Conservation (phyloP, 2,888 invertebrate species). For the Bombylius discolor region DNA sequence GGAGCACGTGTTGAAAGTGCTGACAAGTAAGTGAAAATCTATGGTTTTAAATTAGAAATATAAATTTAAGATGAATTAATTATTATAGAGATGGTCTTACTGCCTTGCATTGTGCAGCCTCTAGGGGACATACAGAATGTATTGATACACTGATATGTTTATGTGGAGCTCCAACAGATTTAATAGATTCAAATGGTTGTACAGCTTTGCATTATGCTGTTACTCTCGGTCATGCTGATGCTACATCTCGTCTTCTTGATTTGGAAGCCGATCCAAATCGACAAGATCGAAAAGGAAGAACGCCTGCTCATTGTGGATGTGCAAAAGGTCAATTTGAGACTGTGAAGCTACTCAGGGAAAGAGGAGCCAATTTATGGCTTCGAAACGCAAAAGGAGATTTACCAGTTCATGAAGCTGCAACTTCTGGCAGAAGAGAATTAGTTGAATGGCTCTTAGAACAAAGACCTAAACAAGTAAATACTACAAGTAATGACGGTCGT, state of each 20-base stretch:
- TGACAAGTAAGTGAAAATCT: conserved; percentile 48
- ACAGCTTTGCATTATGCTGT: conserved; percentile 95
- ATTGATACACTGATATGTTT: conserved; percentile 76
- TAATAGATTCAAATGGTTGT: conserved; percentile 86
- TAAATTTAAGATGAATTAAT: not conserved
- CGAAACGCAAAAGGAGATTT: conserved; percentile 88
- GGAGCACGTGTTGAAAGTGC: conserved; percentile 70
- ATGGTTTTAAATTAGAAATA: not conserved
- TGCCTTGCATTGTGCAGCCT: conserved; percentile 93
- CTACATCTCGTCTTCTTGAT: conserved; percentile 76
- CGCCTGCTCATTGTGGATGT: conserved; percentile 88
- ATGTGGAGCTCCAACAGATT: conserved; percentile 79
- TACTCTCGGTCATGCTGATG: conserved; percentile 89
- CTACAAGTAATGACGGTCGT: conserved; percentile 83
- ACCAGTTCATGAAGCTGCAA: conserved; percentile 90
- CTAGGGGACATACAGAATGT: conserved; percentile 86
- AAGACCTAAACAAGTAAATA: conserved; percentile 70
- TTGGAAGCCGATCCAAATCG: conserved; percentile 84
- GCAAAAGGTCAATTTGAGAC: conserved; percentile 91
- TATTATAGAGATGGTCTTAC: conserved; percentile 76
- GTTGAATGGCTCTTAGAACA: conserved; percentile 79
- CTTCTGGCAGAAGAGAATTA: conserved; percentile 77
- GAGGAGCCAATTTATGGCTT: conserved; percentile 82
- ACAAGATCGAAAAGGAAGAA: conserved; percentile 84
- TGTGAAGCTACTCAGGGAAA: conserved; percentile 54